Conservation (phyloP, 2,797 vertebrate genomes). For the Acropternis orthonyx region DNA sequence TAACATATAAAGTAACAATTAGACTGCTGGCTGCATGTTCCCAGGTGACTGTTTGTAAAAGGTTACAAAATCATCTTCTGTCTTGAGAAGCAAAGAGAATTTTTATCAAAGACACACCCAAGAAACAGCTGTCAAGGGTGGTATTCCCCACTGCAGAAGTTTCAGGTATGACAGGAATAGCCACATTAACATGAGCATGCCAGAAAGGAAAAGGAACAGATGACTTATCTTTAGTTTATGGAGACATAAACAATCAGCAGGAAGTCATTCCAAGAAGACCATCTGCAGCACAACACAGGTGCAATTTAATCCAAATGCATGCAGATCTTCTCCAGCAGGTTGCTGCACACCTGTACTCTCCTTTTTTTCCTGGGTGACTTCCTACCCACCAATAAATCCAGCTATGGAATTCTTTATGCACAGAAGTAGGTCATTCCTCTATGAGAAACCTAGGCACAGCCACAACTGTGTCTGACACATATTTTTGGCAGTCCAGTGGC, state of each 20-base stretch:
- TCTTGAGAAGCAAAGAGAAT: background rate
- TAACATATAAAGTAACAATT: background rate
- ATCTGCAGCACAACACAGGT: background rate
- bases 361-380: background rate
- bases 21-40: background rate
- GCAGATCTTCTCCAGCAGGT: background rate
- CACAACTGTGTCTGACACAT: background rate
- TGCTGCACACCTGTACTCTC: background rate
- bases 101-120: slow-evolving; percentile 50
- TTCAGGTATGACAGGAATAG: slow-evolving; percentile 43
- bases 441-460: background rate
- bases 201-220: slow-evolving; percentile 7
- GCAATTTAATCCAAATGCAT: background rate
- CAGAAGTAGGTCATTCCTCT: background rate
- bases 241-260: background rate
- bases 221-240: background rate
- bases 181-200: background rate
- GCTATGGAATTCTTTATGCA: background rate
- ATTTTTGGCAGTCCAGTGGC: background rate
- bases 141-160: background rate
- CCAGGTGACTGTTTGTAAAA: background rate
- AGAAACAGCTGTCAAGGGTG: slow-evolving; percentile 9
- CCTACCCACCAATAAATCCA: background rate
- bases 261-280: background rate
- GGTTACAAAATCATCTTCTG: slow-evolving; percentile 1